Conservation (phyloP, 2,888 invertebrate genomes). For the Galerucella pusilla region DNA sequence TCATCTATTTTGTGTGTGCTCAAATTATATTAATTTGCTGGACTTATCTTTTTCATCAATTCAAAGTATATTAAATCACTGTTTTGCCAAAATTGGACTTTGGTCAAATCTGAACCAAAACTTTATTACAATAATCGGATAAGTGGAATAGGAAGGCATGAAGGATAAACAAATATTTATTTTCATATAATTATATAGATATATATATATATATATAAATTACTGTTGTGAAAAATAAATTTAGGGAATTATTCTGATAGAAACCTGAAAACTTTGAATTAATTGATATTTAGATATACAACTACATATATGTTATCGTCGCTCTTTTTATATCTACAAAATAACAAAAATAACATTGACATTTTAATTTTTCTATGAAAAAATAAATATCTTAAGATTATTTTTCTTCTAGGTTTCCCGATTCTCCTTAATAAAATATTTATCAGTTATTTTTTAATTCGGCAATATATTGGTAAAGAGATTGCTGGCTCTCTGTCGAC, state of each 20-base stretch:
- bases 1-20: no score
- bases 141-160: no score
- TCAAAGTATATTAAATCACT: no score
- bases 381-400: constrained; percentile 22
- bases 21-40: no score
- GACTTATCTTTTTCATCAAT: no score
- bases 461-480: constrained; percentile 59
- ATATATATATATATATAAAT: no score
- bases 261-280: background rate
- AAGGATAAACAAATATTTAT: no score
- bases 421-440: constrained; percentile 42
- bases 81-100: no score
- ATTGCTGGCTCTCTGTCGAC: constrained; percentile 55
- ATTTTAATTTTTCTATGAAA: constrained; percentile 41
- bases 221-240: background rate
- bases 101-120: no score
- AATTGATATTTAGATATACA: constrained; percentile 5
- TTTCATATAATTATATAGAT: no score
- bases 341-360: constrained; percentile 26
- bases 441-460: constrained; percentile 50
- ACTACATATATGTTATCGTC: constrained; percentile 14
- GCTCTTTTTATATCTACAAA: constrained; percentile 15
- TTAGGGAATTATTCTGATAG: constrained; percentile 2
- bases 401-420: constrained; percentile 38
- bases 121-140: no score